Evolutionary conservation across 1,140 invertebrate species (phyloP), one percentile per base, ranked within the genome.

Genomic region (Venturia canescens): DNA sequence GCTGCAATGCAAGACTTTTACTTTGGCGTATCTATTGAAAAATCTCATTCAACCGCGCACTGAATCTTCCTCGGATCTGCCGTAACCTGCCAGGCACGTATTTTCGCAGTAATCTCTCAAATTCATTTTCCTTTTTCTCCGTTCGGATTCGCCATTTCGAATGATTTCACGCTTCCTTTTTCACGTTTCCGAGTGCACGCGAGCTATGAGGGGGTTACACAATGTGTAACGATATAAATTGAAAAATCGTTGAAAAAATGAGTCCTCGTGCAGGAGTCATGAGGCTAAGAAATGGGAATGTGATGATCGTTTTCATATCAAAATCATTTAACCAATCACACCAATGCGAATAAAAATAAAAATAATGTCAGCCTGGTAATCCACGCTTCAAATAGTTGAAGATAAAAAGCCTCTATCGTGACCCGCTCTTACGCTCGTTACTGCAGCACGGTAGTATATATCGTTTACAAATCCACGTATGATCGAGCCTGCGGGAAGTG

Each of bases 61-160:
- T 78, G 76, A 78, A 78, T 78, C 53, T 67, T 69, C n/a, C 66
- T 78, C 66, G 60, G 31, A 78, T 78, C 76, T 78, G n/a, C 44
- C 60, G 63, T 78, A 78, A 78, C 67, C 76, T 78, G 76, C 76
- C 76, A 78, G 21, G 3, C 75, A 26, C 70, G 38, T 74, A 38
- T 74, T 53, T 53, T 53, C 48, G 48, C 48, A 53, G 48, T 53
- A 7, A 15, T 7, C 48, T 53, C 15, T 53, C 21, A 23, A 16
- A 13, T 60, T 23, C 21, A 26, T 50, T 26, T 75, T 75, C 57
- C 57, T 75, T 75, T 60, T 75, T 75, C 29, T 15, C 53, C n/a
- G 7, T 71, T 1, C 1, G 9, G 38, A 50, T 53, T 11, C 21
- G 34, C 34, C 34, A 34, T 34, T 34, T 9, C 0, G 18, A 71